Conservation (phyloP, 2,113 vertebrate genomes). For the Panthera uncia region DNA sequence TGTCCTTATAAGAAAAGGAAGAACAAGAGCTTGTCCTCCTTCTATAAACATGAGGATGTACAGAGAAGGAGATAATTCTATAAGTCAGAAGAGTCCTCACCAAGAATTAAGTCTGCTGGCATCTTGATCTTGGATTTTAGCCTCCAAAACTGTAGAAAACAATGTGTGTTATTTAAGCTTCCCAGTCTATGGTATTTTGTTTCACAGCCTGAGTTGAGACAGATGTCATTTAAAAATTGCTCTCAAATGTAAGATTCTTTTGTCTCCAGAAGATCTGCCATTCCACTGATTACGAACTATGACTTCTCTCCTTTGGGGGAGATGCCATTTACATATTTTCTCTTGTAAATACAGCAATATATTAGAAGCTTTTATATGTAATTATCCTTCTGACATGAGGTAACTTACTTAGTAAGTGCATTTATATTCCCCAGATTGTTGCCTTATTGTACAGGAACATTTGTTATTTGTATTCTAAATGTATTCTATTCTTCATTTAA, state of each 20-base stretch:
- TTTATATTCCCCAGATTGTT: neutral
- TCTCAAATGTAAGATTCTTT: neutral
- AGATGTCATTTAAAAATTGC: neutral
- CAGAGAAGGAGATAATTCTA: neutral
- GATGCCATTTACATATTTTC: neutral
- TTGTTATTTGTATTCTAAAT: neutral
- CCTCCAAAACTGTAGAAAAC: neutral
- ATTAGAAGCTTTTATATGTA: neutral
- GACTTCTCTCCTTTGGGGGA: neutral
- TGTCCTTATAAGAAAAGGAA: neutral
- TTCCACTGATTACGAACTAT: neutral
- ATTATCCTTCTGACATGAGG: neutral
- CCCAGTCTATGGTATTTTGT: neutral
- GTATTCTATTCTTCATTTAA: neutral
- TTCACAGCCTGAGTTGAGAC: neutral
- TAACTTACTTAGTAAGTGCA: neutral
- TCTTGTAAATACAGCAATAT: neutral
- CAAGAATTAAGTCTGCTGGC: neutral
- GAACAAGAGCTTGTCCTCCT: neutral
- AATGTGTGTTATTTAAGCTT: neutral
- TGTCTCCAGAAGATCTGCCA: neutral
- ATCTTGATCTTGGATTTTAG: neutral
- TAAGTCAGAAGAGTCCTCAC: neutral
- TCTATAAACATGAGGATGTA: neutral
- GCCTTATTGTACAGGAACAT: neutral